These are phyloP conservation scores for Brienomyrus brachyistius DNA, from an alignment of 2,113 vertebrate genomes.

Conservation along the genomic window DNA sequence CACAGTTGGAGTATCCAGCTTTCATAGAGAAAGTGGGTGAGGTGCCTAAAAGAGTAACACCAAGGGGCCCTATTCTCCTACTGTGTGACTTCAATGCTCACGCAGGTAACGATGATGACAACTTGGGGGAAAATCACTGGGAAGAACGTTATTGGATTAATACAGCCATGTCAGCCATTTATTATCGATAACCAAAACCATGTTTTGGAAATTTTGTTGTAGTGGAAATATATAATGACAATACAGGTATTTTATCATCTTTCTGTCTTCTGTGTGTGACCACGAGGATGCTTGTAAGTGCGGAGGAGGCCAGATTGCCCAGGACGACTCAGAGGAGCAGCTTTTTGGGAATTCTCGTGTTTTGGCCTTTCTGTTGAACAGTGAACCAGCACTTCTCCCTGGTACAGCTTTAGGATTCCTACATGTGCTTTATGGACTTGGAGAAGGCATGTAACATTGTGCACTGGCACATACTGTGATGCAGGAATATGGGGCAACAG, in stretches of 20 bases:
- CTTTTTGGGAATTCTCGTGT: background rate
- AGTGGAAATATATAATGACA: background rate
- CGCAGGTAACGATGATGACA: background rate
- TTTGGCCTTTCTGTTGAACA: background rate
- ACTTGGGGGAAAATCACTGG: background rate
- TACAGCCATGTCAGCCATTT: background rate
- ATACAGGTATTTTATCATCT: background rate
- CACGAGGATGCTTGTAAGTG: background rate
- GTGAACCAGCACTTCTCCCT: background rate
- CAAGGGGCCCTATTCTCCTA: background rate
- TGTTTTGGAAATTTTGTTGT: background rate
- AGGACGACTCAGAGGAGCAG: no score
- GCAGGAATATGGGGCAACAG: background rate
- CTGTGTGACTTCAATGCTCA: background rate
- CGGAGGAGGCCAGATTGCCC: background rate
- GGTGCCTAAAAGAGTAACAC: background rate
- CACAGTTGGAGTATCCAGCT: background rate
- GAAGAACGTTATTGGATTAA: background rate
- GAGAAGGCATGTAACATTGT: background rate
- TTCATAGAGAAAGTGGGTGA: background rate
- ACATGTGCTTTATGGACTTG: background rate
- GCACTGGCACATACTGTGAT: no score
- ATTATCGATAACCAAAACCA: background rate
- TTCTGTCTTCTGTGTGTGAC: background rate
- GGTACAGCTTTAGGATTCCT: background rate